Percentiles rank a stretch among this genome's conserved stretches.
These are phyloP conservation scores for Mixornis gularis DNA, from an alignment of 2,113 vertebrate species.

Conservation along the genomic window DNA sequence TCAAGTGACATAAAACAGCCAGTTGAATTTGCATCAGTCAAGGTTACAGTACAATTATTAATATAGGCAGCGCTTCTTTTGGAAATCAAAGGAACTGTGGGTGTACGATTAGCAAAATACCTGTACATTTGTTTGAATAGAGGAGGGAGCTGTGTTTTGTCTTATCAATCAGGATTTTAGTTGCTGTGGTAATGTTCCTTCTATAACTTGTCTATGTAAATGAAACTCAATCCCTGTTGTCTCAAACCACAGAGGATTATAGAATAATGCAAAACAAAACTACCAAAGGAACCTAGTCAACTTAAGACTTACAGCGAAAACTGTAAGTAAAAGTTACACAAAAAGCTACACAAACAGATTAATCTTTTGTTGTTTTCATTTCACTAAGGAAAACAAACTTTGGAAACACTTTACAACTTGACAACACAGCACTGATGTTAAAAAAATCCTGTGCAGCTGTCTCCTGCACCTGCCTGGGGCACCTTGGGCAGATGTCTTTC, in stretches of 20 bases:
- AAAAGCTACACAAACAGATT: background rate
- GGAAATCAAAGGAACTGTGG: background rate
- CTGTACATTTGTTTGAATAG: constrained; percentile 15
- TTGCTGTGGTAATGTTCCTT: constrained; percentile 25
- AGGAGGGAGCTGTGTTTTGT: background rate
- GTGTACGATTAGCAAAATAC: constrained; percentile 13
- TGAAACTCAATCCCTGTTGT: background rate
- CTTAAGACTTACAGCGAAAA: background rate
- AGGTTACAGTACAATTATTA: background rate
- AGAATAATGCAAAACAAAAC: constrained; percentile 2
- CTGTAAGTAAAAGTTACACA: background rate
- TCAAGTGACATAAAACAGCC: background rate
- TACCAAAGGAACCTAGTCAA: background rate
- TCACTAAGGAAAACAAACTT: background rate
- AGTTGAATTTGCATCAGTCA: background rate
- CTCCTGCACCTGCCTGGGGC: background rate
- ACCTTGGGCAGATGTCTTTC: background rate
- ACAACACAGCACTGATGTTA: background rate
- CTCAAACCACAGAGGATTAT: constrained; percentile 9
- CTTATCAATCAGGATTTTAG: constrained; percentile 4
- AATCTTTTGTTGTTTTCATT: background rate
- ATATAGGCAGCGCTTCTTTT: background rate
- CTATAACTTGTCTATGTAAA: background rate
- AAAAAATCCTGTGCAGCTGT: background rate
- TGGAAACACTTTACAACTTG: background rate